Base-by-base conservation (phyloP, 2,888 invertebrate genomes). In the Phasia obesa region DNA sequence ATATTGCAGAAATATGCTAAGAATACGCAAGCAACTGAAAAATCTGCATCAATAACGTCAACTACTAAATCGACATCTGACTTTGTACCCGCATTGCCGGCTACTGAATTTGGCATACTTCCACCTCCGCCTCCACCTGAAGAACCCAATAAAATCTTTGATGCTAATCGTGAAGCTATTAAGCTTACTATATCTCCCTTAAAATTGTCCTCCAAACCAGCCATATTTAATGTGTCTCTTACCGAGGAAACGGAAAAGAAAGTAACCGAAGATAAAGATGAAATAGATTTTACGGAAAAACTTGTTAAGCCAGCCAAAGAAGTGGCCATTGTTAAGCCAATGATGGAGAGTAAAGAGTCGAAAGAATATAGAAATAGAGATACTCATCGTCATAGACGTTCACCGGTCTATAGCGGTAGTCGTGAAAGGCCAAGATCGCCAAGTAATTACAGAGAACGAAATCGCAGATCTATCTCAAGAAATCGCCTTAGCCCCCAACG, bases 241-340 rank as follows among this genome's bases (percentile, higher is more conserved):
- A 67, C 60, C 0, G 81, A 84, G 1, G 86, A 86, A 38, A 84
- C 88, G 15, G 87, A 87, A 0, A 76, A 70, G 35, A 84, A 81
- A 60, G 15, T 35, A 0, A 15, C 11, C 0, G 57, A 65, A 11
- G 87, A 86, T 15, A 47, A 62, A 4, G 86, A 86, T n/a, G 88
- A 88, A 67, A 77, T 84, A 0, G 88, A 88, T 64, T 87, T 88
- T 21, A 90, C 87, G 0, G 87, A 88, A 19, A 89, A 89, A 75
- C 57, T 87, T 2, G 70, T 85, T 15, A 90, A 88, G 59, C 89
- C 90, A 2, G 85, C 75, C 0, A 90, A 90, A 73, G 90, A 91
- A 65, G 87, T 90, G 9, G 90, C 90, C 0, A 90, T 90, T 65
- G 91, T 90, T 0, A 91, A 90, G 75, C 90, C 90, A 17, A 90